phyloP scores from a whole-genome alignment of 2,113 vertebrate species.

The Spilogale gracilis region DNA sequence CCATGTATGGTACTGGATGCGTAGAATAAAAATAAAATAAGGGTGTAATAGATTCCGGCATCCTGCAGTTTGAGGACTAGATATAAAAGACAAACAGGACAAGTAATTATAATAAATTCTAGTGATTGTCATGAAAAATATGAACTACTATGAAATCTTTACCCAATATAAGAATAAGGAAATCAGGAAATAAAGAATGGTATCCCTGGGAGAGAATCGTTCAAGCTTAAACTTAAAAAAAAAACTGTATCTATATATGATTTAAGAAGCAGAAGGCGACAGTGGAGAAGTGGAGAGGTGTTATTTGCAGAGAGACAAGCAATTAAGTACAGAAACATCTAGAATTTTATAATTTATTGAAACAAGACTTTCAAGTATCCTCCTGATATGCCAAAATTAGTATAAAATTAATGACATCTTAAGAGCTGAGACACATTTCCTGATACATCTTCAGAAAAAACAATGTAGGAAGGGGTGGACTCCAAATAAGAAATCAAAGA shows the following conservation, averaged over 20 bases:
- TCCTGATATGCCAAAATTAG: not conserved
- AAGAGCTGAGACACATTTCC: not conserved
- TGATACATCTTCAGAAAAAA: not conserved
- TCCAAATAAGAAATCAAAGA: not conserved
- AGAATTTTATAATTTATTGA: not conserved
- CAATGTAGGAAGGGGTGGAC: accelerated
- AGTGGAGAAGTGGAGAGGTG: accelerated
- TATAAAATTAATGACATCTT: not conserved
- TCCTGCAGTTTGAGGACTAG: not conserved
- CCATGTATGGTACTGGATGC: not conserved
- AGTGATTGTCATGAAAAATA: not conserved
- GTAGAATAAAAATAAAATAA: not conserved
- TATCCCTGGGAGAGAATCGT: not conserved
- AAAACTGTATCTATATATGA: not conserved
- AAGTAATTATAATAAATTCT: not conserved
- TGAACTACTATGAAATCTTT: not conserved
- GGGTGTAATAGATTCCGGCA: not conserved
- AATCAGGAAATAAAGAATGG: not conserved
- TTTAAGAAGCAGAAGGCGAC: not conserved
- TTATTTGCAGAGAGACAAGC: not conserved
- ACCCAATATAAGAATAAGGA: not conserved
- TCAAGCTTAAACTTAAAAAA: not conserved
- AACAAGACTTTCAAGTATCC: not conserved
- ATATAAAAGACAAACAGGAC: not conserved
- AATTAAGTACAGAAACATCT: not conserved